A percentile compares a stretch with the other conserved stretches of the same genome.
phyloP scores from a whole-genome alignment of 2,888 invertebrate genomes.

The Oxyteleia sp. region DNA sequence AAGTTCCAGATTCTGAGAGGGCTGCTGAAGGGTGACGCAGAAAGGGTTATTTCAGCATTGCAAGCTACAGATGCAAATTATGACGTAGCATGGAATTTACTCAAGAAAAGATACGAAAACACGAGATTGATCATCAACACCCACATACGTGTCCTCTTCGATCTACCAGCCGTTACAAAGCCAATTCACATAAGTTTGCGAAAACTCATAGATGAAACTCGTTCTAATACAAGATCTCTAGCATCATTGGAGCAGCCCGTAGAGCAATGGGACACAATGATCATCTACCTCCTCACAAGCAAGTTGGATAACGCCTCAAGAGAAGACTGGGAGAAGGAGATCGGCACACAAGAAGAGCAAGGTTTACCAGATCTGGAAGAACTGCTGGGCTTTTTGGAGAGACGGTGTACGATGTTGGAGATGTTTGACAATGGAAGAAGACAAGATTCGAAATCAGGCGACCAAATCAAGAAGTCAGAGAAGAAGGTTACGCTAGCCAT shows the following conservation, averaged over 20 bases:
- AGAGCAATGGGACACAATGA: constrained; percentile 15
- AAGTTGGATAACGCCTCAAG: constrained; percentile 22
- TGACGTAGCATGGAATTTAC: background rate
- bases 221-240: too few species aligned
- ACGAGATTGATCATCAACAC: background rate
- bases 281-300: constrained; percentile 13
- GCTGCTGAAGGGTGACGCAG: background rate
- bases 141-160: constrained; percentile 20
- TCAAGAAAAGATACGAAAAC: constrained; percentile 14
- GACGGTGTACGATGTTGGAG: background rate
- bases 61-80: constrained; percentile 12
- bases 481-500: constrained; percentile 3
- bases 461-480: background rate
- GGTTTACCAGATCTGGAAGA: background rate
- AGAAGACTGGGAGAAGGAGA: constrained; percentile 27
- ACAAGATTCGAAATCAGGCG: background rate
- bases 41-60: background rate
- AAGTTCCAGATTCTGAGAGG: constrained; percentile 6
- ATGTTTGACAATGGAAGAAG: background rate
- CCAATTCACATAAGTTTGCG: too few species aligned
- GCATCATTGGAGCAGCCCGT: constrained; percentile 15
- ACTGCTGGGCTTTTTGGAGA: constrained; percentile 4
- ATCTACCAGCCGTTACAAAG: constrained; percentile 5
- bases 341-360: background rate
- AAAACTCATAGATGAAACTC: too few species aligned